These are phyloP conservation scores for Eupelmus urozonus DNA, from an alignment of 2,888 invertebrate species.

Conservation along the genomic window DNA sequence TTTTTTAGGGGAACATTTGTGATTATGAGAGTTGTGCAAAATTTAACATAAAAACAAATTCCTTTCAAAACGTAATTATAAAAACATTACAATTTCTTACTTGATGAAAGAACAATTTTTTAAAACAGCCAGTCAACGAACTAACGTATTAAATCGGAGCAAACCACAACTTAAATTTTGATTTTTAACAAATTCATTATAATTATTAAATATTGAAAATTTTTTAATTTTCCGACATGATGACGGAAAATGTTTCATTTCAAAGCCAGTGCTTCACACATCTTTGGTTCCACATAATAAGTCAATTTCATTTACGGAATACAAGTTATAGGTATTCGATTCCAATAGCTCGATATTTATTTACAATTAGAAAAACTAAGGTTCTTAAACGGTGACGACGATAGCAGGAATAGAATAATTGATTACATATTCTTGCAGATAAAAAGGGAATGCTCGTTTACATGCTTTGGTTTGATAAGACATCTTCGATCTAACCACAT, in stretches of 20 bases:
- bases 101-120: background rate
- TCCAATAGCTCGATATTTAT: conserved; percentile 45
- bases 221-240: conserved; percentile 22
- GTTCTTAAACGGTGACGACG: conserved; percentile 25
- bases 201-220: conserved; percentile 12
- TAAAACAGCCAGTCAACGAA: conserved; percentile 25
- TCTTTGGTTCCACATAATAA: conserved; percentile 52
- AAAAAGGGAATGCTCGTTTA: conserved; percentile 55
- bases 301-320: conserved; percentile 37
- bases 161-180: conserved; percentile 28
- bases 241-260: conserved; percentile 24
- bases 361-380: conserved; percentile 50
- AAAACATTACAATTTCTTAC: background rate
- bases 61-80: conserved; percentile 12
- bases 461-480: conserved; percentile 45
- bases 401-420: conserved; percentile 40
- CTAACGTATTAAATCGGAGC: conserved; percentile 34
- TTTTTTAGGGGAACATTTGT: conserved; percentile 18
- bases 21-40: conserved; percentile 28
- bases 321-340: conserved; percentile 36
- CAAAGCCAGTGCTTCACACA: conserved; percentile 27
- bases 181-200: conserved; percentile 34
- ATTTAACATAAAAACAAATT: conserved; percentile 36
- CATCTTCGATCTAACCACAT: conserved; percentile 36
- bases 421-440: conserved; percentile 34